Percentiles rank a stretch among this genome's conserved stretches.
Evolutionary conservation across 2,888 invertebrate genomes (phyloP).

Genomic region (Chymomyza amoena): DNA sequence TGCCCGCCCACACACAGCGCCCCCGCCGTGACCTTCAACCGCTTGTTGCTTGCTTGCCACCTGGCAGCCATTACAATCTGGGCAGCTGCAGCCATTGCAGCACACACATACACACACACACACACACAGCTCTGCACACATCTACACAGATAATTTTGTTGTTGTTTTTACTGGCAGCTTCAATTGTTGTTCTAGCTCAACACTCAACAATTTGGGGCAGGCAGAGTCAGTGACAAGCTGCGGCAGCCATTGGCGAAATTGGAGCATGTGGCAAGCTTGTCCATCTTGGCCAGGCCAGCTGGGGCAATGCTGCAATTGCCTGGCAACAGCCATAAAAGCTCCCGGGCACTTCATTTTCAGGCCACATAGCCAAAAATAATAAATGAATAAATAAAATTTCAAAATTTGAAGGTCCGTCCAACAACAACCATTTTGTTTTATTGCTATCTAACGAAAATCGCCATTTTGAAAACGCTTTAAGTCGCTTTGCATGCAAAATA

Average conservation of each 20-base stretch:
- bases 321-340: neutral
- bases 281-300: too few relatives aligned
- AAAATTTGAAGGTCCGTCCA: neutral
- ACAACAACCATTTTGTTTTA: neutral
- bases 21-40: neutral
- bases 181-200: neutral
- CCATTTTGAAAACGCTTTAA: neutral
- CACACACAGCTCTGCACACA: neutral
- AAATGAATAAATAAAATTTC: neutral
- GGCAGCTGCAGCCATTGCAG: neutral
- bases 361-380: neutral
- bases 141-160: neutral
- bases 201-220: neutral
- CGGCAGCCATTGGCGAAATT: too few relatives aligned
- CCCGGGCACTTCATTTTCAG: neutral
- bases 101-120: neutral
- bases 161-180: neutral
- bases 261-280: too few relatives aligned
- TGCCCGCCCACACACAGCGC: constrained; percentile 19
- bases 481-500: neutral
- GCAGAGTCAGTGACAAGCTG: neutral
- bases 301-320: neutral
- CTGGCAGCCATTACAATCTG: neutral
- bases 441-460: neutral
- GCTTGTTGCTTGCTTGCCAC: neutral